phyloP scores from a whole-genome alignment of 2,888 invertebrate species.

The Luperina testacea region DNA sequence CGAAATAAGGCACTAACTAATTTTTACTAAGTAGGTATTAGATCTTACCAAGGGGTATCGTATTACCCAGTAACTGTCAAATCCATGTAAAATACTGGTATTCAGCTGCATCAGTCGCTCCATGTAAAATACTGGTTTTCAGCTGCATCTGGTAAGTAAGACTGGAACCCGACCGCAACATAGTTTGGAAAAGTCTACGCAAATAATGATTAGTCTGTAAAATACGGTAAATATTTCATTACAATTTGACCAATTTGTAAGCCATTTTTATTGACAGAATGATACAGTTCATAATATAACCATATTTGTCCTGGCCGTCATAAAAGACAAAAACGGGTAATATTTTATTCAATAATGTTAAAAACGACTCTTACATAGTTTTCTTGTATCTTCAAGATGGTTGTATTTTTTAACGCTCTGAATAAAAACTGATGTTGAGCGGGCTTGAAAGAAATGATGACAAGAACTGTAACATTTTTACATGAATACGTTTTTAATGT shows the following conservation, averaged over 20 bases:
- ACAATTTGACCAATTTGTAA: slow-evolving; percentile 16
- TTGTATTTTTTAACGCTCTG: neutral
- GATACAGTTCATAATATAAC: slow-evolving; percentile 9
- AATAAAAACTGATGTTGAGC: slow-evolving; percentile 14
- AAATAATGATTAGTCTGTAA: neutral
- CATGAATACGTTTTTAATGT: slow-evolving; percentile 27
- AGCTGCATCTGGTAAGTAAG: too few relatives aligned
- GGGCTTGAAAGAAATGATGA: slow-evolving; percentile 14
- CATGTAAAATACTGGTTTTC: too few relatives aligned
- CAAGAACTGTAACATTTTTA: slow-evolving; percentile 27
- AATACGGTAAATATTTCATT: slow-evolving; percentile 7
- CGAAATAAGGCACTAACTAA: too few relatives aligned
- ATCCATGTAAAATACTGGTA: too few relatives aligned
- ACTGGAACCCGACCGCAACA: too few relatives aligned
- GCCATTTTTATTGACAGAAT: neutral
- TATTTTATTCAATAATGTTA: slow-evolving; percentile 43
- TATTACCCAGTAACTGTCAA: too few relatives aligned
- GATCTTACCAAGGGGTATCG: too few relatives aligned
- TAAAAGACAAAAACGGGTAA: slow-evolving; percentile 16
- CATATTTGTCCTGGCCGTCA: slow-evolving; percentile 17
- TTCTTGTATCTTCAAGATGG: slow-evolving; percentile 26
- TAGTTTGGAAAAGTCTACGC: too few relatives aligned
- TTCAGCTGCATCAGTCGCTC: too few relatives aligned
- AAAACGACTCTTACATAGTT: slow-evolving; percentile 25
- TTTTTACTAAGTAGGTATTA: neutral